These are phyloP conservation scores for Acanthornis magna DNA, from an alignment of 2,797 vertebrate species.

Conservation along the genomic window DNA sequence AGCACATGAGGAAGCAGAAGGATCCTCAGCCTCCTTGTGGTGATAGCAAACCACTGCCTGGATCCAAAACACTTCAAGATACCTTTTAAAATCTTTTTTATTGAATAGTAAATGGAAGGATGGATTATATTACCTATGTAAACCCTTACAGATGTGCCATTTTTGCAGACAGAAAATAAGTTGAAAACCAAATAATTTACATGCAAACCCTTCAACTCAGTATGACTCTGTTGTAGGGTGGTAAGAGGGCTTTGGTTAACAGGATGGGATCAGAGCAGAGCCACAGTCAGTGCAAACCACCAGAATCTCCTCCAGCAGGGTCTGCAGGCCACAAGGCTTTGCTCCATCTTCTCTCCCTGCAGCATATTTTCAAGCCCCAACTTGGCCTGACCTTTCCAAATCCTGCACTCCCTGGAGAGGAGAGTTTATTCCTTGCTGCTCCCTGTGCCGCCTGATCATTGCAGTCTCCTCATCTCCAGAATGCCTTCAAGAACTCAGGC, in stretches of 20 bases:
- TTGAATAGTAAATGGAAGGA: neutral
- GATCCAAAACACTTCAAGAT: neutral
- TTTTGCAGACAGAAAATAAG: neutral
- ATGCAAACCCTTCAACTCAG: neutral
- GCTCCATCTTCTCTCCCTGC: neutral
- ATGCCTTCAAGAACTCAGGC: neutral
- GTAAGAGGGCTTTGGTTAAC: neutral
- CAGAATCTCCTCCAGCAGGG: neutral
- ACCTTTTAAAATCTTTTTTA: neutral
- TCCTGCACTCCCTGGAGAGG: neutral
- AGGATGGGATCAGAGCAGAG: neutral
- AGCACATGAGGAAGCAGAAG: neutral
- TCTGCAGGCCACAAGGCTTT: neutral
- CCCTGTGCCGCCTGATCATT: neutral
- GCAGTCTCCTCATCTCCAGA: neutral
- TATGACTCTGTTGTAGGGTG: neutral
- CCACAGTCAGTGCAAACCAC: neutral
- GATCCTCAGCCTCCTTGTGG: conserved; percentile 22
- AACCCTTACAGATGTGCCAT: neutral
- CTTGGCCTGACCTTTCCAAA: neutral
- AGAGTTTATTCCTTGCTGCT: neutral
- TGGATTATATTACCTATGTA: neutral
- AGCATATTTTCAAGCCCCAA: neutral
- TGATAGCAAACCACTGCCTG: neutral
- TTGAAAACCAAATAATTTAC: neutral